These are phyloP conservation scores for Andrena chrysosceles DNA, from an alignment of 2,888 invertebrate species.

Conservation along the genomic window DNA sequence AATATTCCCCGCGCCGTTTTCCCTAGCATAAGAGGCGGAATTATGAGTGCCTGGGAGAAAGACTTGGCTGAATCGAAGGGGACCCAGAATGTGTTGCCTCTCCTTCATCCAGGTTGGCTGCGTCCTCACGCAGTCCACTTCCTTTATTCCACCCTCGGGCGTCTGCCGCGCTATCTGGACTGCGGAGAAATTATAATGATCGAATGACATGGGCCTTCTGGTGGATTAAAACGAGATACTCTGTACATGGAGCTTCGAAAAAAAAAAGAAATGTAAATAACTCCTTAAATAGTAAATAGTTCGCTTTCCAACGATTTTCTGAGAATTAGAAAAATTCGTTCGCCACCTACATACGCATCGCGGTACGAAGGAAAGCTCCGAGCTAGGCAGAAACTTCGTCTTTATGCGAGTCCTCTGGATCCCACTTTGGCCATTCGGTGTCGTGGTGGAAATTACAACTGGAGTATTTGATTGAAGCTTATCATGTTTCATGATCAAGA, in stretches of 20 bases:
- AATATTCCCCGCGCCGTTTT: conserved; percentile 76
- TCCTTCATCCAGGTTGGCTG: conserved; percentile 88
- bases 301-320: neutral
- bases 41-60: conserved; percentile 91
- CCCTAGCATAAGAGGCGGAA: conserved; percentile 87
- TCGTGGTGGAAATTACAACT: conserved; percentile 65
- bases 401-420: conserved; percentile 71
- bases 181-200: neutral
- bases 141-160: conserved; percentile 78
- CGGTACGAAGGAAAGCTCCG: conserved; percentile 69
- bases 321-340: neutral
- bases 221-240: no score
- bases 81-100: conserved; percentile 84
- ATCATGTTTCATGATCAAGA: conserved; percentile 67
- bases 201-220: no score
- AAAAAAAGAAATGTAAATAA: no score
- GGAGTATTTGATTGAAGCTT: conserved; percentile 48
- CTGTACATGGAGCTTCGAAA: no score
- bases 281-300: no score
- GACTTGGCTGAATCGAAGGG: conserved; percentile 86
- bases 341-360: conserved; percentile 74
- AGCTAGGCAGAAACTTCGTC: conserved; percentile 72
- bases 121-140: conserved; percentile 85
- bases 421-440: conserved; percentile 66
- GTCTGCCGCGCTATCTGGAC: conserved; percentile 71